phyloP scores from a whole-genome alignment of 37 sponge, comb jelly and placozoan species.

The Ephydatia muelleri region DNA sequence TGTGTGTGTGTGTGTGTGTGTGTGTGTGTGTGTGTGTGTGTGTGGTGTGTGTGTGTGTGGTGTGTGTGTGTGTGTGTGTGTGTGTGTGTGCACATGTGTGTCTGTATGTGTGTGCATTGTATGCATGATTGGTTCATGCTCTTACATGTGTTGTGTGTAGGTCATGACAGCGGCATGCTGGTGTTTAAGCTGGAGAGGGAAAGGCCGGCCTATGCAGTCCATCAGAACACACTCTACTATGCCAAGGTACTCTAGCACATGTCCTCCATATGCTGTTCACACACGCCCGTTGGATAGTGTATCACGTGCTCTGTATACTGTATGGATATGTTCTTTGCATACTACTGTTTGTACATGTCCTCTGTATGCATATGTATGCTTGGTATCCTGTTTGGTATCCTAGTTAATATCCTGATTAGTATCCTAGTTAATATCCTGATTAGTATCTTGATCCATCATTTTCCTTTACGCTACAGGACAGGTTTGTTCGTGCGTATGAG shows the following conservation, averaged over 20 bases:
- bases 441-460: background rate
- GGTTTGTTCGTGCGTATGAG: conserved; percentile 68
- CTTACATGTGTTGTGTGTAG: conserved; percentile 26
- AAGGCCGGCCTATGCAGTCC: conserved; percentile 91
- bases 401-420: too few relatives aligned
- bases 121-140: background rate
- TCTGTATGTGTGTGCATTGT: background rate
- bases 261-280: background rate
- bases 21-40: background rate
- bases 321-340: background rate
- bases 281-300: background rate
- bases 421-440: too few relatives aligned
- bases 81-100: background rate
- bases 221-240: conserved; percentile 88
- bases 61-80: background rate
- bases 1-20: background rate
- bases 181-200: conserved; percentile 98
- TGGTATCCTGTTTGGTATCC: background rate
- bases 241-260: conserved; percentile 67
- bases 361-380: conserved; percentile 9
- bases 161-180: conserved; percentile 95
- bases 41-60: background rate
- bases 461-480: conserved; percentile 36
- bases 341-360: background rate
- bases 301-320: background rate